Base-by-base conservation (phyloP, 2,113 vertebrate species). In the Dasypus novemcinctus region DNA sequence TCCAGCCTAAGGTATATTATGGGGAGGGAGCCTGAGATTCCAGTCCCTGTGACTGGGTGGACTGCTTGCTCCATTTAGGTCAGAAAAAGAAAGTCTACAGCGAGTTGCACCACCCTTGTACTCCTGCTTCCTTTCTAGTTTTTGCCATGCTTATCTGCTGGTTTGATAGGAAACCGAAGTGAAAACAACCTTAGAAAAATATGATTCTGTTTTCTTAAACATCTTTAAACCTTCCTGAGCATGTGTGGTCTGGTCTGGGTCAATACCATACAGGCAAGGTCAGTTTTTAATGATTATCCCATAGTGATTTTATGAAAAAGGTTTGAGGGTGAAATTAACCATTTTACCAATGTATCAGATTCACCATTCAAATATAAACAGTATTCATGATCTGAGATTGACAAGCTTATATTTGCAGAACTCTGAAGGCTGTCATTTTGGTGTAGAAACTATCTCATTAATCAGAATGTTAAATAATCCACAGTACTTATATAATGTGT, bases 361-460 rank as follows among this genome's bases (percentile, higher is more conserved):
- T 95, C 63, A 69, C 59, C 64, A 96, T 95, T 89, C 78, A 95
- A 71, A 83, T 38, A 80, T 95, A 97, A 98, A 96, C 59, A 83
- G 79, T 89, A 93, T 89, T 94, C 54, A 89, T 95, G 86, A 89
- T 94, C 38, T 57, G 83, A 96, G 81, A 97, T 90, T 96, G 96
- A 97, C 88, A 97, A 76, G 78, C 89, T 96, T 96, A 95, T 86
- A 95, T 95, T 82, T 97, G 72, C 46, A 88, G 71, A 91, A 61
- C 59, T 88, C 91, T 95, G 78, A 89, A 95, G 94, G 95, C 85
- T 97, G 93, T 97, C 89, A 97, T 94, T 94, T 96, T 57, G 9
- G 83, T n/a, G 46, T 92, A 91, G 83, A 96, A 97, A 97, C 93
- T 97, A 97, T 91, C 94, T 93, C 94, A 91, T 96, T 97, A 94